Percentiles rank a stretch among this genome's conserved stretches.
Conservation (phyloP, 2,113 vertebrate genomes). For the Brienomyrus longianalis region DNA sequence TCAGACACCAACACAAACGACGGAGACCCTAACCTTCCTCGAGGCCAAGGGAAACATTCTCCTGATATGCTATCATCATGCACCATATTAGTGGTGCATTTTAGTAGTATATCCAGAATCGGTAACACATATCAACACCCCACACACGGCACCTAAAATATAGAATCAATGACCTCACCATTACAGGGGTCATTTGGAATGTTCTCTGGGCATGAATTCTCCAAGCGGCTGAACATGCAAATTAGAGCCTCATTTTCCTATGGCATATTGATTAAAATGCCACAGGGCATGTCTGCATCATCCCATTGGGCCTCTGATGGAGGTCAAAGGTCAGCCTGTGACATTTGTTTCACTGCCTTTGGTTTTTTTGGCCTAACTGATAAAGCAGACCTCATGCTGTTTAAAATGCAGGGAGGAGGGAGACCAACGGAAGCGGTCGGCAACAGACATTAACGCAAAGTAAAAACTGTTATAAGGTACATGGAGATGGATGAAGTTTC, state of each 20-base stretch:
- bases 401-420: background rate
- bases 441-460: background rate
- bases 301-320: background rate
- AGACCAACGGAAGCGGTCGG: background rate
- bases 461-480: background rate
- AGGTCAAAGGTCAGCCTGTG: background rate
- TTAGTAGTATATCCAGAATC: background rate
- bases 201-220: background rate
- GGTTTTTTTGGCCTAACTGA: background rate
- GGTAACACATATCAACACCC: background rate
- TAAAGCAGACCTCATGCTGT: background rate
- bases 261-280: constrained; percentile 4
- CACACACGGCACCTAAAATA: background rate
- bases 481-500: background rate
- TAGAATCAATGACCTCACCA: constrained; percentile 4
- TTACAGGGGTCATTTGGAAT: background rate
- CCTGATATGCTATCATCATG: background rate
- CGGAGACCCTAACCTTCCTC: background rate
- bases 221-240: background rate
- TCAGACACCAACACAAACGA: background rate
- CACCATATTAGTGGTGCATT: background rate
- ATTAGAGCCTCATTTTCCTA: background rate
- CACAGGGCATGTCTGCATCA: background rate
- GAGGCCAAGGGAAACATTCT: background rate
- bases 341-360: background rate